Conservation (phyloP, 2,113 vertebrate genomes). For the Oceanodroma tethys region DNA sequence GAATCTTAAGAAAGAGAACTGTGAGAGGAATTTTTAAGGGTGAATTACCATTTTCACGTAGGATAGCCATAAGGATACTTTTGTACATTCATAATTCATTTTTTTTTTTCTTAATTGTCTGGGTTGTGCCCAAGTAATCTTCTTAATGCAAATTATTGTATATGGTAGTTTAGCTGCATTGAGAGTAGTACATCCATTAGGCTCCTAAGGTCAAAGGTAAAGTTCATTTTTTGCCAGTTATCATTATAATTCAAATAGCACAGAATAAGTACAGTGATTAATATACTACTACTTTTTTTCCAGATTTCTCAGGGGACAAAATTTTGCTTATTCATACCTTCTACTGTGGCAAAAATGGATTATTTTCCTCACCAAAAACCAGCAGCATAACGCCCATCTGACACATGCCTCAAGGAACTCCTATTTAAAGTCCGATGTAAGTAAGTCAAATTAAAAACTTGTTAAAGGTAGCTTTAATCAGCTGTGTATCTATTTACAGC, state of each 20-base stretch:
- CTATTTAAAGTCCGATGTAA: conserved; percentile 8
- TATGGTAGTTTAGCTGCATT: background rate
- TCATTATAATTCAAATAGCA: background rate
- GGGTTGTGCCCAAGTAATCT: background rate
- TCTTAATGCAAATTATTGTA: background rate
- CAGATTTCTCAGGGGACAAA: conserved; percentile 67
- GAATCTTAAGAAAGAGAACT: background rate
- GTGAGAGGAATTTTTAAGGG: background rate
- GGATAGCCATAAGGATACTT: background rate
- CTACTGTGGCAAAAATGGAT: conserved; percentile 58
- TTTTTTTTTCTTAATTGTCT: background rate
- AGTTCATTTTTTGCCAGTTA: background rate
- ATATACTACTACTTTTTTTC: background rate
- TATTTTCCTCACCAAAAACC: conserved; percentile 31
- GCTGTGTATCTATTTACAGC: background rate
- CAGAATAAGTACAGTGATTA: background rate
- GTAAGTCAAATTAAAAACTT: conserved; percentile 41
- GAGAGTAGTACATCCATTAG: background rate
- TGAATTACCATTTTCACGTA: background rate
- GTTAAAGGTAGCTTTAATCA: background rate
- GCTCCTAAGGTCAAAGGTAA: background rate
- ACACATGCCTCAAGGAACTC: background rate
- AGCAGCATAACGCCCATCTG: conserved; percentile 27
- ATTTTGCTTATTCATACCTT: conserved; percentile 48
- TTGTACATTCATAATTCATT: background rate